phyloP scores from a whole-genome alignment of 2,888 invertebrate species.

The Stegophylla sp. region DNA sequence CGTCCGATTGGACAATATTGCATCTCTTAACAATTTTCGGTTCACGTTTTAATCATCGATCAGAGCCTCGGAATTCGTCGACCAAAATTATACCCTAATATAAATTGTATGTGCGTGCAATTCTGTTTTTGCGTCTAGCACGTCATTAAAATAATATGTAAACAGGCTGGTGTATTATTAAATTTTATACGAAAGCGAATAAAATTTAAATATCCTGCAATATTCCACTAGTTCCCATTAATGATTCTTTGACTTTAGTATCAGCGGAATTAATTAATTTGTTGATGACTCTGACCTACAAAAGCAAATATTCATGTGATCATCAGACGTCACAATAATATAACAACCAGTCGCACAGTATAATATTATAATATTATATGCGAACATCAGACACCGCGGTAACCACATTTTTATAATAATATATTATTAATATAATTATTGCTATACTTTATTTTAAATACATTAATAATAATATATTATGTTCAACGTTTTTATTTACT shows the following conservation, averaged over 20 bases:
- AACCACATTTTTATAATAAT: neutral
- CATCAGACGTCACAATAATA: conserved; percentile 23
- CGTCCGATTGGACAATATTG: conserved; percentile 3
- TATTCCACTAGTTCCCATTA: conserved; percentile 16
- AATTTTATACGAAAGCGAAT: neutral
- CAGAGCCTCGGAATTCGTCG: neutral
- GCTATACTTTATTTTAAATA: neutral
- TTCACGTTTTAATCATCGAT: neutral
- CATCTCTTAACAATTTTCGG: neutral
- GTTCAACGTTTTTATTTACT: neutral
- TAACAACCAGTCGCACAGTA: neutral
- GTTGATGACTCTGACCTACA: conserved; percentile 54
- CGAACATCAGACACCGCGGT: neutral
- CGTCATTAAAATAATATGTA: too few relatives aligned
- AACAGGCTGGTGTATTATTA: too few relatives aligned
- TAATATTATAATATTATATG: neutral
- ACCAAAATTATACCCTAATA: neutral
- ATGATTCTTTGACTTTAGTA: conserved; percentile 30
- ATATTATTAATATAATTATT: neutral
- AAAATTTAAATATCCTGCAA: neutral
- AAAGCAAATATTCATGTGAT: conserved; percentile 40
- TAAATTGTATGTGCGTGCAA: neutral
- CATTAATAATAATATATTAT: neutral
- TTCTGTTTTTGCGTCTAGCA: neutral
- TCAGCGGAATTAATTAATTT: conserved; percentile 51